A percentile compares a stretch with the other conserved stretches of the same genome.
Evolutionary conservation across 2,113 vertebrate genomes (phyloP).

Genomic region (Panurus biarmicus): DNA sequence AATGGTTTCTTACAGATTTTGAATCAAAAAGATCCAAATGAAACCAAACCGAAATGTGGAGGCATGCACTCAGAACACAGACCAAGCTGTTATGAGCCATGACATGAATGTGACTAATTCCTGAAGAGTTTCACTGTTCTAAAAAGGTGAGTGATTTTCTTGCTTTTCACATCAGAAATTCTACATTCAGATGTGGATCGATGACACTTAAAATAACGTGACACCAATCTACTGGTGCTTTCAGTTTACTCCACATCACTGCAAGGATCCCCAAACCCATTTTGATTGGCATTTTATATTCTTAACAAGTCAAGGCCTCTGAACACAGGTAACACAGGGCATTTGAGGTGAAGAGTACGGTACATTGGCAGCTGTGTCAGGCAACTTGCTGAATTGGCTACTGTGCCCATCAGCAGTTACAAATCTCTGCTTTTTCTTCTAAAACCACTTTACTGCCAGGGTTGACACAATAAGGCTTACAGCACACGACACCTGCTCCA

Average conservation of each 20-base stretch:
- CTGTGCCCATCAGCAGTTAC: neutral
- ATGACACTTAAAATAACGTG: rapidly evolving
- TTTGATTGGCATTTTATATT: rapidly evolving
- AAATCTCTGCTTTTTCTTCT: neutral
- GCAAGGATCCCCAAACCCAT: neutral
- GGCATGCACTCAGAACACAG: neutral
- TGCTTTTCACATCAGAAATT: neutral
- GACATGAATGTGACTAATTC: neutral
- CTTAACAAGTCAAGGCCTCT: neutral
- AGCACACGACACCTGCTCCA: neutral
- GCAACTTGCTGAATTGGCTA: neutral
- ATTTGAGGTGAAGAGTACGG: neutral
- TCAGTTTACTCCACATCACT: neutral
- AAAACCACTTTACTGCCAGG: neutral
- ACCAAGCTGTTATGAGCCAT: neutral
- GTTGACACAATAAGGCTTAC: neutral
- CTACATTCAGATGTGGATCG: neutral
- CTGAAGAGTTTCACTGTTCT: neutral
- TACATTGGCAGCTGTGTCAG: neutral
- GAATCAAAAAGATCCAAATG: neutral
- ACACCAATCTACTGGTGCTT: neutral
- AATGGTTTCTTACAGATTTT: neutral
- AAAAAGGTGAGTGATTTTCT: neutral
- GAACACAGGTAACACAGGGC: neutral
- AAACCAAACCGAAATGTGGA: neutral